phyloP scores from a whole-genome alignment of 2,113 vertebrate species.

The Megalops atlanticus region DNA sequence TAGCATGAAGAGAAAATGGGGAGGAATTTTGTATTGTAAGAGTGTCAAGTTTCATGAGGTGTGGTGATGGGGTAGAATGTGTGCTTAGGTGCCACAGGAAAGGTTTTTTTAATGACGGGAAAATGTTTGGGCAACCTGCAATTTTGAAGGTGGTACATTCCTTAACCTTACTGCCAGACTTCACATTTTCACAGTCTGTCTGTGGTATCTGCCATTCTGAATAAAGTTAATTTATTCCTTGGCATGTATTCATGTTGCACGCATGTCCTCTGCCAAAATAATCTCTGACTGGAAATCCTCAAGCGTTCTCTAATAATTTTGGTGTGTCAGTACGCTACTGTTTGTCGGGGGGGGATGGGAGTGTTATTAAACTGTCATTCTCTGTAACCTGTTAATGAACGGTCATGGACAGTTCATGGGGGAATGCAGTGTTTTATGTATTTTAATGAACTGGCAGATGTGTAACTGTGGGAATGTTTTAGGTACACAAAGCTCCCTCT shows the following conservation, averaged over 20 bases:
- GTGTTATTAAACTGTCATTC: neutral
- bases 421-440: neutral
- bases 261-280: neutral
- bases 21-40: too few species aligned
- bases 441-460: neutral
- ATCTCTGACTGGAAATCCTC: neutral
- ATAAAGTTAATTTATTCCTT: constrained; percentile 5
- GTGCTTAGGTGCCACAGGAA: neutral
- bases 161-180: neutral
- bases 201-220: neutral
- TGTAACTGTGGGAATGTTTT: neutral
- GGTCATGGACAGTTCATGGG: neutral
- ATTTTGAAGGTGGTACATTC: neutral
- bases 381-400: neutral
- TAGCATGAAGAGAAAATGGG: too few species aligned
- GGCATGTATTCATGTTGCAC: neutral
- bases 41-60: too few species aligned
- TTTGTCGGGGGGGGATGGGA: too few species aligned
- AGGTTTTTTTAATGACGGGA: neutral
- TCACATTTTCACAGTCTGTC: neutral
- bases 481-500: neutral
- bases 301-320: neutral
- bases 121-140: neutral
- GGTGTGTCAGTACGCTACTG: neutral
- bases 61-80: neutral